Conservation (phyloP, 2,113 vertebrate genomes). For the Oreochromis aureus region DNA sequence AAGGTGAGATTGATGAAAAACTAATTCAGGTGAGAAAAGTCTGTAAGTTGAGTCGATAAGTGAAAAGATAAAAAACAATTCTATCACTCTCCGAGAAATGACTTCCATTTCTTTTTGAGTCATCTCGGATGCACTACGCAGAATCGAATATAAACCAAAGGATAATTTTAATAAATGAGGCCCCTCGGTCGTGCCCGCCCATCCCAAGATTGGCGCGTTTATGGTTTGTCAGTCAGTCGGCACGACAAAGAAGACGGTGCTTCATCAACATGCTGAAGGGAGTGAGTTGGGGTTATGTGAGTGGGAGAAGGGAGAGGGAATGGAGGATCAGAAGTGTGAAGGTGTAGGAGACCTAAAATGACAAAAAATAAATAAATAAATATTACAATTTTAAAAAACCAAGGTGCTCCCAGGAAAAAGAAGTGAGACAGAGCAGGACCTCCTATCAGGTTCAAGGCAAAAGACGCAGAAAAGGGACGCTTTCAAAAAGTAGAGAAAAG, state of each 20-base stretch:
- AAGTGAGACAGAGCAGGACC: background rate
- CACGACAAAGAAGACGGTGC: background rate
- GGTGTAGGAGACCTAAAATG: background rate
- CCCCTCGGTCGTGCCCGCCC: background rate
- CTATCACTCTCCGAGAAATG: background rate
- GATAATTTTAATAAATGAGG: constrained; percentile 14
- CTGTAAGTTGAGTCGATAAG: background rate
- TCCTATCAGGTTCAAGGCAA: background rate
- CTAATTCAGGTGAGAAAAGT: background rate
- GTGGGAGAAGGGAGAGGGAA: background rate
- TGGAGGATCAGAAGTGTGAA: background rate
- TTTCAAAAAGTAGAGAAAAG: background rate
- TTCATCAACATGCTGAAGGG: background rate
- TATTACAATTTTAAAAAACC: background rate
- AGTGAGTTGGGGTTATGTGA: background rate
- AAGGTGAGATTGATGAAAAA: background rate
- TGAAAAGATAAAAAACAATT: background rate
- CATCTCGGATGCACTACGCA: background rate
- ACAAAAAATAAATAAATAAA: background rate
- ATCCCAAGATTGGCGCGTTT: background rate
- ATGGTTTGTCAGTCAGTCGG: background rate
- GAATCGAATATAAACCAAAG: background rate
- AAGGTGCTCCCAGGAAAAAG: background rate
- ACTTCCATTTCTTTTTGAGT: background rate
- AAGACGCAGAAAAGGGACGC: background rate